Evolutionary conservation across 2,888 invertebrate species (phyloP), one percentile per base, ranked within the genome.

Genomic region (Drosophila putrida): DNA sequence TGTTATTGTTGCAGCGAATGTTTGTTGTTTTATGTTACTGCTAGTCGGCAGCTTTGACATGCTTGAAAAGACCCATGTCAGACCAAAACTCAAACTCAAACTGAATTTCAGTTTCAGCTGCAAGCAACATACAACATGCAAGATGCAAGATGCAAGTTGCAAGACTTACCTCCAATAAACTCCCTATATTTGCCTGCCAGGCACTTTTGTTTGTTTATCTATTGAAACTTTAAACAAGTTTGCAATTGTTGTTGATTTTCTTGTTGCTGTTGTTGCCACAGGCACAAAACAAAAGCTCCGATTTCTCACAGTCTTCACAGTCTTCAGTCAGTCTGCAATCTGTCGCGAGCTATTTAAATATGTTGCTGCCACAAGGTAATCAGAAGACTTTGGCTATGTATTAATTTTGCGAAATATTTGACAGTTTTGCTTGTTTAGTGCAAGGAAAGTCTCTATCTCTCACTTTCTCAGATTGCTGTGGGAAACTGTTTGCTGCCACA

Each of bases 191-290:
- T 71, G 67, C 75, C 75, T 63, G 60, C 38, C 58, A 73, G 84
- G 71, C 80, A 82, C 78, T 75, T 68, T 83, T 84, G 82, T 82
- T 85, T 82, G 80, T 80, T 84, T 84, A 80, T 78, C 78, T 84
- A 83, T 84, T 78, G 82, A 87, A 84, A 84, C 80, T 87, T 84
- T 82, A 84, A 83, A 65, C 84, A 83, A 83, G 84, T 84, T 84
- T 83, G 64, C 61, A 51, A 63, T 75, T 69, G 55, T 63, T 63
- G 33, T 27, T 41, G 39, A 20, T 20, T 39, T 39, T 13, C 11
- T 72, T 69, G 54, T 63, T 62, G 10, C 9, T 49, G n/a, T 49
- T 43, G 64, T 67, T 65, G 57, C 46, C 28, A 10, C 44, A 44
- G n/a, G 47, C 33, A 13, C 13, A 31, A 36, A 60, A 46, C 46